phyloP scores from a whole-genome alignment of 1,140 invertebrate species.

The Drosophila nigromelanica region DNA sequence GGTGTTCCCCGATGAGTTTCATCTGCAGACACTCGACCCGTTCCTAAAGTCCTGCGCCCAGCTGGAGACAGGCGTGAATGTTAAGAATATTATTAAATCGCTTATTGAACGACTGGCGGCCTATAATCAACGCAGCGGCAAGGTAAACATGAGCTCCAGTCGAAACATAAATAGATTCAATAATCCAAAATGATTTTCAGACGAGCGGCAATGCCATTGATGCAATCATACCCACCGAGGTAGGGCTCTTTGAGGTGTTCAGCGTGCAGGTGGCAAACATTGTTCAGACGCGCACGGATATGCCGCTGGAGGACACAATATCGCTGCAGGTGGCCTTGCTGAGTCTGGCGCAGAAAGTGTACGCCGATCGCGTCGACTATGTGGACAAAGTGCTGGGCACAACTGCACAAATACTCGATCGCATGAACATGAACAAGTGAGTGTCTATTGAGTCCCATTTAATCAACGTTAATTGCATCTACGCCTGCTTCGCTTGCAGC shows the following conservation, averaged over 20 bases:
- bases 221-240: conserved; percentile 92
- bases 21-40: conserved; percentile 96
- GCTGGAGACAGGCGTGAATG: conserved; percentile 97
- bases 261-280: conserved; percentile 98
- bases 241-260: conserved; percentile 98
- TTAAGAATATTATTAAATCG: conserved; percentile 99
- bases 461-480: background rate
- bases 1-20: conserved; percentile 99
- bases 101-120: conserved; percentile 96
- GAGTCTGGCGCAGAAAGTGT: conserved; percentile 98
- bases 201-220: conserved; percentile 87
- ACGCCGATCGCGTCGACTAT: conserved; percentile 96
- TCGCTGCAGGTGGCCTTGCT: conserved; percentile 97
- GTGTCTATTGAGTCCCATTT: conserved; percentile 43
- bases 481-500: conserved; percentile 35
- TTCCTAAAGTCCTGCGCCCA: conserved; percentile 99
- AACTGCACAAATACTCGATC: conserved; percentile 93
- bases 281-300: conserved; percentile 96
- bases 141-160: conserved; percentile 58
- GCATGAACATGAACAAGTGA: conserved; percentile 90
- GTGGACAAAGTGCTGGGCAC: conserved; percentile 97
- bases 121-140: conserved; percentile 91
- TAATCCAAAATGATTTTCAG: conserved; percentile 61
- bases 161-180: background rate
- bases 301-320: conserved; percentile 98